These are phyloP conservation scores for Tiliacea aurago DNA, from an alignment of 2,888 invertebrate genomes.

Conservation along the genomic window DNA sequence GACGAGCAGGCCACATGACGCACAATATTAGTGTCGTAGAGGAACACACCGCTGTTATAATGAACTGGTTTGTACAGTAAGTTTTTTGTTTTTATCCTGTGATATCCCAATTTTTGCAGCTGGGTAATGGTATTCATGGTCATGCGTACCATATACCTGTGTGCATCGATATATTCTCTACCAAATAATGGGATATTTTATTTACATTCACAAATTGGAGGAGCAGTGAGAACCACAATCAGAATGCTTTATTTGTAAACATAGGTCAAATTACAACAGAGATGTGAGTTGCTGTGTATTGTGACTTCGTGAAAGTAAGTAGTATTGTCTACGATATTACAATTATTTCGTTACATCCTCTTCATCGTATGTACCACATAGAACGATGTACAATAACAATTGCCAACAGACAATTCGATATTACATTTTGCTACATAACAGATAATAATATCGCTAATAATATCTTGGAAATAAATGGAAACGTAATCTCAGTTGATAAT, in stretches of 20 bases:
- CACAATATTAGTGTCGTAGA: slow-evolving; percentile 5
- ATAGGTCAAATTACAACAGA: no score
- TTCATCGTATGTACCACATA: not conserved
- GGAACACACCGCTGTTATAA: not conserved
- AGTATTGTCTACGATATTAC: no score
- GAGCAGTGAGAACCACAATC: no score
- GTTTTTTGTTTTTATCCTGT: no score
- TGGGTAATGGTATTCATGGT: not conserved
- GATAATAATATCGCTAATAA: slow-evolving; percentile 53
- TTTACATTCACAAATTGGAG: no score
- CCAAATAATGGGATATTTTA: not conserved
- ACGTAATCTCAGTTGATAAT: slow-evolving; percentile 65
- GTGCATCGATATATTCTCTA: not conserved
- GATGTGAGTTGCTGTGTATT: no score
- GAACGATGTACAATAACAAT: slow-evolving; percentile 4
- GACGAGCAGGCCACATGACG: not conserved
- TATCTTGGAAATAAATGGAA: slow-evolving; percentile 54
- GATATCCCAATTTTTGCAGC: not conserved
- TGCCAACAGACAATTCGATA: slow-evolving; percentile 40
- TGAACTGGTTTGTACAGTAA: not conserved
- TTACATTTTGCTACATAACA: slow-evolving; percentile 42
- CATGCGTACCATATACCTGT: not conserved
- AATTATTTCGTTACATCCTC: not conserved
- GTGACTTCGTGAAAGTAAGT: not conserved
- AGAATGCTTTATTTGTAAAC: no score